Evolutionary conservation across 2,113 vertebrate species (phyloP).

Genomic region (Rhizomys pruinosus): DNA sequence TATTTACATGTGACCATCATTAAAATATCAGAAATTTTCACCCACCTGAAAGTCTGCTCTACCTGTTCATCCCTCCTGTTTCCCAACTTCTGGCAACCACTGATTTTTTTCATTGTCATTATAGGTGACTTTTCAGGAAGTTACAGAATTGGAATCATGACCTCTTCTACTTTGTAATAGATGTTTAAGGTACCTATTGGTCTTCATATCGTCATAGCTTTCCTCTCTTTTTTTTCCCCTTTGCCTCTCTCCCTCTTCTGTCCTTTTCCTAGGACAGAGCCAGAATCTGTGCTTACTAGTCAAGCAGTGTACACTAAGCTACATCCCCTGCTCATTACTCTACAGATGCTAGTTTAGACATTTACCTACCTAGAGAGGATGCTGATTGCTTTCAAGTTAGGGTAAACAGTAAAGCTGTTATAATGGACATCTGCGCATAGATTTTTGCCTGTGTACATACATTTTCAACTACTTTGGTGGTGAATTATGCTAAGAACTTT

Average conservation of each 20-base stretch:
- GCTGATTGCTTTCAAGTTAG: not conserved
- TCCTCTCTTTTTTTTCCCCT: not conserved
- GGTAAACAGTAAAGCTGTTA: not conserved
- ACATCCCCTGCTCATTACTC: not conserved
- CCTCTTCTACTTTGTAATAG: not conserved
- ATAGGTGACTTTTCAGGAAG: not conserved
- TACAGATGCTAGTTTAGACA: not conserved
- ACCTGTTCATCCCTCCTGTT: not conserved
- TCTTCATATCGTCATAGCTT: not conserved
- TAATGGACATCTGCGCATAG: not conserved
- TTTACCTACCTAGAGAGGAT: not conserved
- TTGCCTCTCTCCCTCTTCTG: not conserved
- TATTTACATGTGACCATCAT: not conserved
- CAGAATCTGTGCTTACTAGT: not conserved
- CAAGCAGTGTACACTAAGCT: not conserved
- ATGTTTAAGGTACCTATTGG: not conserved
- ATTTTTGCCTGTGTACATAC: not conserved
- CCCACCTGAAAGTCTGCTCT: not conserved
- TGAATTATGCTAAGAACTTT: not conserved
- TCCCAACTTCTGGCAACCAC: not conserved
- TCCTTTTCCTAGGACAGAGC: not conserved
- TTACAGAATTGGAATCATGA: not conserved
- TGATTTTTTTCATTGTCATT: not conserved
- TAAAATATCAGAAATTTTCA: not conserved
- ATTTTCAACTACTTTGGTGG: not conserved